A percentile compares a stretch with the other conserved stretches of the same genome.
phyloP scores from a whole-genome alignment of 2,888 invertebrate genomes.

The Trisateles emortualis region DNA sequence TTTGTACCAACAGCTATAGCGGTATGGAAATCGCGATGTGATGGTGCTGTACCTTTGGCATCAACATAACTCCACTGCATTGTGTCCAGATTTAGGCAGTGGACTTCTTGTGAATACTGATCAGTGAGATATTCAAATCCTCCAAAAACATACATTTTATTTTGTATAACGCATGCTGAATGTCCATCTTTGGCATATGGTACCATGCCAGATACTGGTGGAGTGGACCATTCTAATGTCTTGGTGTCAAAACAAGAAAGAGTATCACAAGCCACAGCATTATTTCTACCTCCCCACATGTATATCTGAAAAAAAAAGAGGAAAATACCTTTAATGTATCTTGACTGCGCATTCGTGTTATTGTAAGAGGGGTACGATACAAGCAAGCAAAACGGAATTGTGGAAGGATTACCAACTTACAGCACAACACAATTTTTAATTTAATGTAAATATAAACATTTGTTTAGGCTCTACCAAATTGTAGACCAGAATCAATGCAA shows the following conservation, averaged over 20 bases:
- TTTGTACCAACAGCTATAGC: conserved; percentile 91
- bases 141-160: conserved; percentile 95
- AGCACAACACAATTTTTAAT: no score
- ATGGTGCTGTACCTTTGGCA: conserved; percentile 89
- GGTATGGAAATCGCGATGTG: conserved; percentile 95
- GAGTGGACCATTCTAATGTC: conserved; percentile 89
- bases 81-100: conserved; percentile 90
- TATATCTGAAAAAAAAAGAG: conserved; percentile 87
- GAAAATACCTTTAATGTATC: no score
- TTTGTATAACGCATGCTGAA: conserved; percentile 93
- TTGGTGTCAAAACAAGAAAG: conserved; percentile 94
- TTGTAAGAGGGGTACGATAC: no score
- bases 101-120: conserved; percentile 93
- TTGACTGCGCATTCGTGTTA: no score
- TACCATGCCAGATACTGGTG: conserved; percentile 88
- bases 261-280: conserved; percentile 92
- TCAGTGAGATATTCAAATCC: conserved; percentile 95
- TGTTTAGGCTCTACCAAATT: no score
- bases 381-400: no score
- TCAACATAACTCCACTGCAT: conserved; percentile 90
- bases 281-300: conserved; percentile 97
- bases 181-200: conserved; percentile 97
- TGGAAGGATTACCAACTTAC: no score
- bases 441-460: no score
- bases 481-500: no score